These are phyloP conservation scores for Willisornis vidua DNA, from an alignment of 2,113 vertebrate species.

Conservation along the genomic window DNA sequence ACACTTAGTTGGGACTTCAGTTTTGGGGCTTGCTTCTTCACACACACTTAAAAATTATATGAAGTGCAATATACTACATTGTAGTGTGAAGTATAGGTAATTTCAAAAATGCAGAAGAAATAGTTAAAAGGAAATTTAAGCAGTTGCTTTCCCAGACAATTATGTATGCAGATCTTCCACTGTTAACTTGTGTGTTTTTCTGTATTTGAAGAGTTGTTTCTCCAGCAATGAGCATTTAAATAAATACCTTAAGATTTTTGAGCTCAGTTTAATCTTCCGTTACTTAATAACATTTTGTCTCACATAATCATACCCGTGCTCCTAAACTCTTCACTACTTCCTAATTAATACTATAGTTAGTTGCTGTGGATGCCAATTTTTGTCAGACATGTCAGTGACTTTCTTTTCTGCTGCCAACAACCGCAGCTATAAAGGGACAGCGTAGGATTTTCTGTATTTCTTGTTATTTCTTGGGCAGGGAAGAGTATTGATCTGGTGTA, in stretches of 20 bases:
- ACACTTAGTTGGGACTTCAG: neutral
- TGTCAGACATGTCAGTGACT: neutral
- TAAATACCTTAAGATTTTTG: neutral
- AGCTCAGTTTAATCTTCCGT: neutral
- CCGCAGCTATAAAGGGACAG: neutral
- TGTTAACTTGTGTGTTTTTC: neutral
- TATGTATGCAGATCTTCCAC: neutral
- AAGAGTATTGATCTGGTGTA: neutral
- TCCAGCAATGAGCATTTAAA: neutral
- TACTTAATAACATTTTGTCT: neutral
- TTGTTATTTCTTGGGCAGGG: neutral
- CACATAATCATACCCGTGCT: neutral
- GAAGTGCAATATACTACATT: neutral
- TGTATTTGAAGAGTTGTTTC: neutral
- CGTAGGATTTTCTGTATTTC: neutral
- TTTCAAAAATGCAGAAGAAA: neutral
- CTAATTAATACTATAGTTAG: neutral
- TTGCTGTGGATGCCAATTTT: neutral
- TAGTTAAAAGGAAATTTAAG: neutral
- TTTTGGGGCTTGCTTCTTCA: neutral
- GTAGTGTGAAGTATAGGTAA: neutral
- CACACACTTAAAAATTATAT: neutral
- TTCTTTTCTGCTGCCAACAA: neutral
- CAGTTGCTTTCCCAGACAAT: neutral
- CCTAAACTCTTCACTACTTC: neutral